Percentiles rank a stretch among this genome's conserved stretches.
phyloP scores from a whole-genome alignment of 2,888 invertebrate species.

The Glaucopsyche alexis region DNA sequence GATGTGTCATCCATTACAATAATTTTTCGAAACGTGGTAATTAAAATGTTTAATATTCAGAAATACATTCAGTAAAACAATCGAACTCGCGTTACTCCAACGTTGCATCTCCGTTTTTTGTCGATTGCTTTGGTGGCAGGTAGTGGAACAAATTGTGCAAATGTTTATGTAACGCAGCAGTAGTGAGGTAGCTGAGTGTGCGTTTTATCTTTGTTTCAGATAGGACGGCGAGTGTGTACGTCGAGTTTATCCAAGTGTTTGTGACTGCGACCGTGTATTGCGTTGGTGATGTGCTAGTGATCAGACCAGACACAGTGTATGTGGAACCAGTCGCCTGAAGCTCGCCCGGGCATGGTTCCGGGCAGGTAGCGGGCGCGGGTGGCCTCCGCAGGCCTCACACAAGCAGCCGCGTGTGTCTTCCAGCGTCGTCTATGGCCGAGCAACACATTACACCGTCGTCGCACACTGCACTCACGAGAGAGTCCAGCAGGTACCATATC shows the following conservation, averaged over 20 bases:
- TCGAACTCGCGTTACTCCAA: conserved; percentile 2
- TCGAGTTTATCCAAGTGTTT: conserved; percentile 48
- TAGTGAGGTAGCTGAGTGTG: conserved; percentile 64
- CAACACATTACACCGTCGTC: conserved; percentile 88
- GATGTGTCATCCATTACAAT: conserved; percentile 75
- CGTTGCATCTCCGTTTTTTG: conserved; percentile 28
- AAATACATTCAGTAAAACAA: conserved; percentile 20
- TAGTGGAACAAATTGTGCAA: conserved; percentile 60
- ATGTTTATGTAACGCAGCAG: conserved; percentile 77
- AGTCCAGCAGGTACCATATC: conserved; percentile 75
- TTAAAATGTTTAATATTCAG: conserved; percentile 36
- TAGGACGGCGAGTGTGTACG: conserved; percentile 56
- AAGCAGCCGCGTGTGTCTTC: conserved; percentile 82
- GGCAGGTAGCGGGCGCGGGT: conserved; percentile 80
- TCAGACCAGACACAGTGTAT: conserved; percentile 57
- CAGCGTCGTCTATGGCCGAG: conserved; percentile 95
- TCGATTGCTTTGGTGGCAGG: conserved; percentile 54
- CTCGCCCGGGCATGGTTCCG: conserved; percentile 78
- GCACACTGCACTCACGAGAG: conserved; percentile 87
- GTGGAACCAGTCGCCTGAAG: conserved; percentile 64
- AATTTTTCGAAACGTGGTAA: conserved; percentile 61
- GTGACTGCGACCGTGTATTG: conserved; percentile 48
- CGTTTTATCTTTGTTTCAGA: conserved; percentile 74
- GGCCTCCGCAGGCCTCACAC: conserved; percentile 79
- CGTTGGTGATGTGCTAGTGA: conserved; percentile 49